Conservation (phyloP, 2,888 invertebrate species). For the Apamea epomidion region DNA sequence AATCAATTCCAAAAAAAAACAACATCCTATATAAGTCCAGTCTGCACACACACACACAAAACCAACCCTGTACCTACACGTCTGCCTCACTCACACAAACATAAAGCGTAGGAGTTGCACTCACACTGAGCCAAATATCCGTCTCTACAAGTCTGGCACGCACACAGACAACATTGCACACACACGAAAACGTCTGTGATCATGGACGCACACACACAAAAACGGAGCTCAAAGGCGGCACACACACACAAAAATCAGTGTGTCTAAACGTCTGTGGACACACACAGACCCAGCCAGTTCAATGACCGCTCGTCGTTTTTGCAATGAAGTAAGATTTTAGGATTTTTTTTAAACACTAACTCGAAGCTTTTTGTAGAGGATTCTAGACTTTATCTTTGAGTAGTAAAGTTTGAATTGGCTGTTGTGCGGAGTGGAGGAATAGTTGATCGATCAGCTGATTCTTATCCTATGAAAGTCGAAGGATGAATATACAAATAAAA, state of each 20-base stretch:
- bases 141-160: conserved; percentile 66
- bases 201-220: conserved; percentile 37
- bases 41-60: conserved; percentile 60
- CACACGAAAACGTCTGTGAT: not conserved
- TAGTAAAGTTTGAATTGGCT: conserved; percentile 18
- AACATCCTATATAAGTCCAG: conserved; percentile 52
- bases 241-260: conserved; percentile 33
- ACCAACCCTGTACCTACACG: conserved; percentile 51
- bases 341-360: conserved; percentile 55
- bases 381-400: conserved; percentile 34
- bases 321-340: conserved; percentile 68
- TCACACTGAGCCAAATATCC: conserved; percentile 49
- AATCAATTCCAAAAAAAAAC: conserved; percentile 2
- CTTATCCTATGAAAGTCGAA: conserved; percentile 33
- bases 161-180: conserved; percentile 47
- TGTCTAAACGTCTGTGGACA: conserved; percentile 50
- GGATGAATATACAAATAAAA: conserved; percentile 27
- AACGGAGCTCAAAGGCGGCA: conserved; percentile 33
- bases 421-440: not conserved
- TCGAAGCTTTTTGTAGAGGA: conserved; percentile 29
- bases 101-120: conserved; percentile 57
- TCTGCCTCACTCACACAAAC: conserved; percentile 61
- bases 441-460: conserved; percentile 52
- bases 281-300: conserved; percentile 69
- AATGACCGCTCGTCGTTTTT: conserved; percentile 77